These are phyloP conservation scores for Periophthalmodon schlosseri DNA, from an alignment of 2,113 vertebrate genomes.

Conservation along the genomic window DNA sequence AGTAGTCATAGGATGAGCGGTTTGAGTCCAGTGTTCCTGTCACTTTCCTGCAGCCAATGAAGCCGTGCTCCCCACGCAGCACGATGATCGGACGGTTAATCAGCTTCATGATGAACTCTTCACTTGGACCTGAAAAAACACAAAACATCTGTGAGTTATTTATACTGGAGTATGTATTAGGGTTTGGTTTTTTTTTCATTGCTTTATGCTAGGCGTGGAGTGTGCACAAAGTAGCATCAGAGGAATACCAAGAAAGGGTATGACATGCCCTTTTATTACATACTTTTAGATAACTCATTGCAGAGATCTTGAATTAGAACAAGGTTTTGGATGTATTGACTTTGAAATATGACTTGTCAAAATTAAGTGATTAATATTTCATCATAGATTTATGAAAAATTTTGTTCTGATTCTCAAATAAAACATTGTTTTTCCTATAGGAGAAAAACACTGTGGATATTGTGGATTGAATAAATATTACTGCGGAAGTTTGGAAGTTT, in stretches of 20 bases:
- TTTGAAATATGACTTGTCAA: no score
- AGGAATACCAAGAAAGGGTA: not conserved
- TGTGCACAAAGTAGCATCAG: conserved; percentile 7
- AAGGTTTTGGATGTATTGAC: no score
- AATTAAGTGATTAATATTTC: no score
- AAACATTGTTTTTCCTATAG: no score
- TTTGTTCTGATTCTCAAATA: no score
- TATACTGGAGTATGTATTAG: not conserved
- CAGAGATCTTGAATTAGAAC: no score
- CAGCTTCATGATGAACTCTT: conserved; percentile 97
- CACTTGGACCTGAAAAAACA: conserved; percentile 81
- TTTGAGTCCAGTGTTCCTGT: conserved; percentile 96
- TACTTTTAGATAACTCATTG: no score
- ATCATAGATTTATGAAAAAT: no score
- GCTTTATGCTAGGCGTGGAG: not conserved
- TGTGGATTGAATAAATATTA: no score
- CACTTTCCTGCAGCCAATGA: conserved; percentile 96
- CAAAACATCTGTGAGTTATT: not conserved
- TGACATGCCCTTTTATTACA: not conserved
- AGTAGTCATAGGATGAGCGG: conserved; percentile 94
- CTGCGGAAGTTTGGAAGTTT: no score
- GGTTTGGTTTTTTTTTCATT: not conserved
- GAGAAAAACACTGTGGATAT: no score
- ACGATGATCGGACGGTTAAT: conserved; percentile 98
- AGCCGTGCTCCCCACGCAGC: conserved; percentile 94